Percentiles rank a stretch among this genome's conserved stretches.
These are phyloP conservation scores for Chaetorhynchus papuensis DNA, from an alignment of 2,113 vertebrate species.

Conservation along the genomic window DNA sequence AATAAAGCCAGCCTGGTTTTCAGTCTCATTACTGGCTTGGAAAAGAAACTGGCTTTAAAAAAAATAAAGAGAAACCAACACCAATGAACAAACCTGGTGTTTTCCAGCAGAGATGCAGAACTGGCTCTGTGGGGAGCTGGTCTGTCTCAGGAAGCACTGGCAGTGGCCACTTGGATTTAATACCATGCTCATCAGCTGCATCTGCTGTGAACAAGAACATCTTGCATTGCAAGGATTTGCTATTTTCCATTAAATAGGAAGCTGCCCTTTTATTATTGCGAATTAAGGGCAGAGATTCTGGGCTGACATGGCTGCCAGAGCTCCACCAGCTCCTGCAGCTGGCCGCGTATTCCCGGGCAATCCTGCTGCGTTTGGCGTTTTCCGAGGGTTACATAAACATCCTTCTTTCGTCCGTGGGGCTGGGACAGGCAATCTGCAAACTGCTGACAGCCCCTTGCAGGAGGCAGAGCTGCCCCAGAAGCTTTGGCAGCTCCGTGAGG, in stretches of 20 bases:
- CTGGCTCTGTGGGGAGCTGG: background rate
- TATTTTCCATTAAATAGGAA: background rate
- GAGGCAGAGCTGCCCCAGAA: background rate
- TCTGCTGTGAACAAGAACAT: background rate
- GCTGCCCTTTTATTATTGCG: background rate
- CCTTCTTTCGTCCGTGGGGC: background rate
- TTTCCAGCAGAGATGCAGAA: background rate
- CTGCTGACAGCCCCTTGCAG: background rate
- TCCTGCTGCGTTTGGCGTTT: background rate
- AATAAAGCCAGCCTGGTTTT: background rate
- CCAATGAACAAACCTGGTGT: background rate
- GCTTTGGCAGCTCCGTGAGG: fast-evolving
- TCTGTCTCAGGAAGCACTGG: background rate
- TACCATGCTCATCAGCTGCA: background rate
- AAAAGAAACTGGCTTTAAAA: background rate
- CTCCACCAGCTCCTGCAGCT: background rate
- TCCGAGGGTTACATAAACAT: background rate
- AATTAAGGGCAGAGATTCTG: background rate
- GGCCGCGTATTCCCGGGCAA: background rate
- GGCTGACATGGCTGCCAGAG: background rate
- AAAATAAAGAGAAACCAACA: background rate
- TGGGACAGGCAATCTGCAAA: background rate
- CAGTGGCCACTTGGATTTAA: background rate
- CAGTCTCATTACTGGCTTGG: background rate
- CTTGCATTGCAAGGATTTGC: background rate